Conservation (phyloP, 2,888 invertebrate species). For the Acronicta leporina region DNA sequence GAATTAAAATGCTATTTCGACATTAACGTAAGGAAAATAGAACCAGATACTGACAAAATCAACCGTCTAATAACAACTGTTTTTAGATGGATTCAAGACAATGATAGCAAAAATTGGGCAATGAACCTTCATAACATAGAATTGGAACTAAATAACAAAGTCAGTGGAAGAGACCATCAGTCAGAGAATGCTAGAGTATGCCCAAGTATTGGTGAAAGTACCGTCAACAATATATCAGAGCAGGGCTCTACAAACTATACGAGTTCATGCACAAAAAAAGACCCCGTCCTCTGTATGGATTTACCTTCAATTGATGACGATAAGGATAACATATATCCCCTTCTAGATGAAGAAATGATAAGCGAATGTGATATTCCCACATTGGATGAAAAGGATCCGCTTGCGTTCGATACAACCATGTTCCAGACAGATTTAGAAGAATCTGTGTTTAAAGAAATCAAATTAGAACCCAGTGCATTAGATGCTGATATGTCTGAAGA, state of each 20-base stretch:
- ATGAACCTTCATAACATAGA: slow-evolving; percentile 10
- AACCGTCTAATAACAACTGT: slow-evolving; percentile 2
- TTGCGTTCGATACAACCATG: slow-evolving; percentile 9
- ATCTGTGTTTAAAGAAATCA: background rate
- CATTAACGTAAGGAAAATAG: slow-evolving; percentile 3
- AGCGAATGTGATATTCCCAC: background rate
- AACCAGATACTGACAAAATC: slow-evolving; percentile 6
- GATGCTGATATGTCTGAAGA: background rate
- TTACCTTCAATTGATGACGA: background rate
- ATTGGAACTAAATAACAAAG: slow-evolving; percentile 2
- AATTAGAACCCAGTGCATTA: background rate
- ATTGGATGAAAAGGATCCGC: background rate
- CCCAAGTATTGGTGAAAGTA: background rate
- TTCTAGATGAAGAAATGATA: background rate
- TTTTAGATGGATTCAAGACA: slow-evolving; percentile 12
- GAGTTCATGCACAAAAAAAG: background rate
- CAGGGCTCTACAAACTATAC: background rate
- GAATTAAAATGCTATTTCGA: slow-evolving; percentile 1
- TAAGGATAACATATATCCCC: background rate
- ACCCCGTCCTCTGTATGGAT: slow-evolving; percentile 16
- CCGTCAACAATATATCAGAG: background rate
- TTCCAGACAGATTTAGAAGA: slow-evolving; percentile 10
- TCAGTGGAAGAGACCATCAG: background rate
- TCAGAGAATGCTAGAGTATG: background rate
- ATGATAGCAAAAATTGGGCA: slow-evolving; percentile 8